These are phyloP conservation scores for Macrophya alboannulata DNA, from an alignment of 2,888 invertebrate genomes.

Conservation along the genomic window DNA sequence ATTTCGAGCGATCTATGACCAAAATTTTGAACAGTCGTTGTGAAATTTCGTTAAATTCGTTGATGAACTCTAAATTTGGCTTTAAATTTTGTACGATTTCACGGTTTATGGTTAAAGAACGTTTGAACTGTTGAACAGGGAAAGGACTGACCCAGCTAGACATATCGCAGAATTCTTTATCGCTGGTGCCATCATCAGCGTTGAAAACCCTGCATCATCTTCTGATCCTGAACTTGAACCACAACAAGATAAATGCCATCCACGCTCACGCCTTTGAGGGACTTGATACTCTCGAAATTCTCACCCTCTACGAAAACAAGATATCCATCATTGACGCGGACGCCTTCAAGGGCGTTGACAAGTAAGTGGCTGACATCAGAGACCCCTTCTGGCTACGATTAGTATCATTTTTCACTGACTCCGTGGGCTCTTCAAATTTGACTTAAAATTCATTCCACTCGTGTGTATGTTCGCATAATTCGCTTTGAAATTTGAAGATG, in stretches of 20 bases:
- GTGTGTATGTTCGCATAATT: too few species aligned
- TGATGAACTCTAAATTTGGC: background rate
- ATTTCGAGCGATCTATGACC: background rate
- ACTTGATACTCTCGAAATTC: conserved; percentile 92
- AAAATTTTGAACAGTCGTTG: background rate
- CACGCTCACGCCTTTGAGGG: conserved; percentile 93
- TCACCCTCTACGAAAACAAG: conserved; percentile 93
- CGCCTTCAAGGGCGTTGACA: conserved; percentile 93
- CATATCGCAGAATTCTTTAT: conserved; percentile 92
- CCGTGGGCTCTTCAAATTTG: background rate
- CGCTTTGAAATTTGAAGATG: background rate
- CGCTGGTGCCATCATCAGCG: conserved; percentile 90
- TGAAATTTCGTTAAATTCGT: background rate
- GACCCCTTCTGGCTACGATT: background rate
- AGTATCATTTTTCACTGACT: conserved; percentile 19
- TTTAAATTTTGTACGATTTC: background rate
- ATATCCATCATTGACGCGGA: conserved; percentile 90
- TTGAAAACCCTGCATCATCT: conserved; percentile 91
- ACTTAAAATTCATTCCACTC: background rate
- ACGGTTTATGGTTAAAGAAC: background rate
- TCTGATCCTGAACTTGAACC: conserved; percentile 94
- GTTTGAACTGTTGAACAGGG: conserved; percentile 81
- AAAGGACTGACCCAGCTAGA: conserved; percentile 94
- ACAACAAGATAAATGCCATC: conserved; percentile 90
- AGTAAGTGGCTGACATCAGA: conserved; percentile 83